Conservation (phyloP, 2,888 invertebrate species). For the Amphimallon solstitiale region DNA sequence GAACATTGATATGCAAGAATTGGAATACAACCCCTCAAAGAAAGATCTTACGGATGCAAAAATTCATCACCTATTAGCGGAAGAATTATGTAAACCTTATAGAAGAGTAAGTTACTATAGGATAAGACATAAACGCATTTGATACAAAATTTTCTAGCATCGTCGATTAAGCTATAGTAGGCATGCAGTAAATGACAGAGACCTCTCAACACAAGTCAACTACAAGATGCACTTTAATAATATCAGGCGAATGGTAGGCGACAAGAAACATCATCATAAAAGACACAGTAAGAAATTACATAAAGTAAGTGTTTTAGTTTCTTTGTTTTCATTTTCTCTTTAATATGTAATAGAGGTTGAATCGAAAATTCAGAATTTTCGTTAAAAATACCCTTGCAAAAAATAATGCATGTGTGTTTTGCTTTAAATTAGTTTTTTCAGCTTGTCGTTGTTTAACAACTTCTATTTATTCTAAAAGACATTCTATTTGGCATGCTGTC, state of each 20-base stretch:
- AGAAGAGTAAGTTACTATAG: slow-evolving; percentile 73
- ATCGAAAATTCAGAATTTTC: no score
- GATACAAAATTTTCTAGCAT: slow-evolving; percentile 70
- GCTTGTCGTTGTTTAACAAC: no score
- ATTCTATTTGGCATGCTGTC: no score
- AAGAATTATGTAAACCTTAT: slow-evolving; percentile 88
- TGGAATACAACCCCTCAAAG: slow-evolving; percentile 91
- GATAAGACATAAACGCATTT: background rate
- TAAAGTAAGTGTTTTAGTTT: slow-evolving; percentile 68
- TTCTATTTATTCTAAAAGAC: no score
- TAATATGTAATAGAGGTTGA: background rate
- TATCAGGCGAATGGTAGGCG: slow-evolving; percentile 85
- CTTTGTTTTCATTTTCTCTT: background rate
- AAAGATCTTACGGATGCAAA: slow-evolving; percentile 94
- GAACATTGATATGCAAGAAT: slow-evolving; percentile 93
- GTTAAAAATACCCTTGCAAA: no score
- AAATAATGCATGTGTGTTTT: no score
- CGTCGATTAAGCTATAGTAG: slow-evolving; percentile 90
- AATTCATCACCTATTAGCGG: slow-evolving; percentile 91
- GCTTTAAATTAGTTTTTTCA: no score
- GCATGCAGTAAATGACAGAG: slow-evolving; percentile 89
- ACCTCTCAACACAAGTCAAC: slow-evolving; percentile 86
- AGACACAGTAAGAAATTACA: slow-evolving; percentile 86
- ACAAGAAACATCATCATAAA: slow-evolving; percentile 77
- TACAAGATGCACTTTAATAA: slow-evolving; percentile 93